Conservation (phyloP, 2,113 vertebrate species). For the Arvicanthis niloticus region DNA sequence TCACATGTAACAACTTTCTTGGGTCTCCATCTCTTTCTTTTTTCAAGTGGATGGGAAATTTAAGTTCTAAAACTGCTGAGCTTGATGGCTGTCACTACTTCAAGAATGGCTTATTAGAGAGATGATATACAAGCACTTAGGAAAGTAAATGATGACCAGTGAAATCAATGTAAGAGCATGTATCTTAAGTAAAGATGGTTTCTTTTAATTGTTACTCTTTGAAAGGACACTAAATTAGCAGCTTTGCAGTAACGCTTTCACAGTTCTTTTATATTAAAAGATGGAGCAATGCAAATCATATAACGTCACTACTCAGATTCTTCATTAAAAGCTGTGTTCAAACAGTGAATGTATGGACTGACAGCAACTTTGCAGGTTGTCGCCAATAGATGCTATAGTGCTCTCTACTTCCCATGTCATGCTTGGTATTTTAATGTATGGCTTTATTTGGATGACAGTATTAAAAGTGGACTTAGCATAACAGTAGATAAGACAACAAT, state of each 20-base stretch:
- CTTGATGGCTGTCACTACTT: constrained; percentile 23
- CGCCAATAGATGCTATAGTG: not conserved
- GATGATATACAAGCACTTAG: constrained; percentile 35
- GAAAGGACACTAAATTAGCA: constrained; percentile 54
- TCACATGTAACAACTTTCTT: constrained; percentile 23
- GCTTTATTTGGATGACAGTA: constrained; percentile 50
- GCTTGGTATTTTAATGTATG: constrained; percentile 49
- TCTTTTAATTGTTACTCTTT: constrained; percentile 43
- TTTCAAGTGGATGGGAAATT: constrained; percentile 45
- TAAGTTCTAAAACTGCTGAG: constrained; percentile 48
- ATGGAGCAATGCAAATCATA: constrained; percentile 4
- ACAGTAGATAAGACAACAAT: constrained; percentile 50
- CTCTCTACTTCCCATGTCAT: not conserved
- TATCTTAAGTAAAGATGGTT: constrained; percentile 53
- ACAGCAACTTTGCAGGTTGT: constrained; percentile 35
- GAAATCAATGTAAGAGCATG: constrained; percentile 45
- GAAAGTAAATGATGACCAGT: constrained; percentile 55
- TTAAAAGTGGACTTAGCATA: constrained; percentile 37
- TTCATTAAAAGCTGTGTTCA: constrained; percentile 6
- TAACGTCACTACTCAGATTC: constrained; percentile 38
- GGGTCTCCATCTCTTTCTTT: constrained; percentile 21
- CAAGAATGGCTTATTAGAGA: constrained; percentile 54
- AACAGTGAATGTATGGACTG: constrained; percentile 27
- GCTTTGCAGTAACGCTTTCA: constrained; percentile 42
- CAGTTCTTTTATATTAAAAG: constrained; percentile 43